Base-by-base conservation (phyloP, 2,113 vertebrate species). In the Dasyprocta punctata region DNA sequence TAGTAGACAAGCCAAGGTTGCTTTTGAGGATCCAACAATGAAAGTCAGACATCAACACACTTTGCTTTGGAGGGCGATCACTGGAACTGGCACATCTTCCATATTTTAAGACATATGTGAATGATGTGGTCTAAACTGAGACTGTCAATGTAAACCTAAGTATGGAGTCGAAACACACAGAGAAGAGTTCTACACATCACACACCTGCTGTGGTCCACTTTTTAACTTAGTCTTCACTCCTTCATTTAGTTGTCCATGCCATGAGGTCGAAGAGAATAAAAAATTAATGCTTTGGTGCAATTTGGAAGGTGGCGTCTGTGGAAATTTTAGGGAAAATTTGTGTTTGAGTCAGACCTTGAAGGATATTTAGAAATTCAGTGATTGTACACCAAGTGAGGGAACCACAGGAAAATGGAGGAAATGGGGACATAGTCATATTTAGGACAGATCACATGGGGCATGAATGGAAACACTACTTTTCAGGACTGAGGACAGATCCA, bases 151-250 rank as follows among this genome's bases (percentile, higher is more conserved):
- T 22, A 47, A 36, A 7, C 61, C 54, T 30, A 41, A 47, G 38
- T 41, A 44, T n/a, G 30, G 84, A 86, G 63, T 11, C 6, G 6
- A 71, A 90, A 10, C 16, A 0, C 16, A 24, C 14, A 20, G 9
- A 67, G 65, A n/a, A 2, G 8, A 1, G 24, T 3, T 1, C 28
- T 9, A 0, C 0, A 4, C 19, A 54, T 26, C 17, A 11, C n/a
- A 47, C 1, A 28, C 19, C n/a, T 1, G 14, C 30, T 38, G 52
- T 10, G 22, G 6, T 33, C 47, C 41, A 11, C 4, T 3, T 3
- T 3, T 14, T 38, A 0, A 0, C 5, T 36, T 14, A 1, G 16
- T 73, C 81, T 75, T 17, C 89, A 28, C 30, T 13, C 2, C 1
- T 28, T 54, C 52, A 28, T 52, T 77, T 44, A 19, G 24, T 77